Evolutionary conservation across 1,140 invertebrate species (phyloP).

Genomic region (Nasonia vitripennis): DNA sequence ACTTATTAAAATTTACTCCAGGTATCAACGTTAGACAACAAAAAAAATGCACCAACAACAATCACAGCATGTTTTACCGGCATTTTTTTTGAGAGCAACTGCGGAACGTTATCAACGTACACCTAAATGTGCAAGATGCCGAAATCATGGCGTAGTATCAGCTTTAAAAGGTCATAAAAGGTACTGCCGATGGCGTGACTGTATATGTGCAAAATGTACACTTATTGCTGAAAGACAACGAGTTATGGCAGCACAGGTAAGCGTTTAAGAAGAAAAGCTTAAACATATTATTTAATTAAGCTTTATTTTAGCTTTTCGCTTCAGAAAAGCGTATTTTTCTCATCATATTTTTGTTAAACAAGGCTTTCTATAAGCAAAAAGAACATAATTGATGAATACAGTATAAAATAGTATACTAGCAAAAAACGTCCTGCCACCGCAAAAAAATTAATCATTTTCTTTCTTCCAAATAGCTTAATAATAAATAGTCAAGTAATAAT

Average conservation of each 20-base stretch:
- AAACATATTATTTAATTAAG: too few species aligned
- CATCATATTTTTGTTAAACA: too few species aligned
- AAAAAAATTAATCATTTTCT: too few species aligned
- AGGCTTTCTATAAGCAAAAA: too few species aligned
- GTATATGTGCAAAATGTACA: slow-evolving; percentile 97
- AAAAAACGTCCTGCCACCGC: too few species aligned
- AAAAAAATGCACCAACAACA: slow-evolving; percentile 80
- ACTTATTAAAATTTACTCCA: slow-evolving; percentile 70
- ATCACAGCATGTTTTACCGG: slow-evolving; percentile 84
- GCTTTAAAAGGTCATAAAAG: slow-evolving; percentile 98
- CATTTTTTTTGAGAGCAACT: slow-evolving; percentile 88
- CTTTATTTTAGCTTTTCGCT: too few species aligned
- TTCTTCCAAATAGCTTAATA: too few species aligned
- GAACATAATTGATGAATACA: too few species aligned
- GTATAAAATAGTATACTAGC: too few species aligned
- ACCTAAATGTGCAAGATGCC: slow-evolving; percentile 98
- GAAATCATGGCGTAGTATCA: slow-evolving; percentile 98
- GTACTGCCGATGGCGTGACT: slow-evolving; percentile 97
- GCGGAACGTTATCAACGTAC: slow-evolving; percentile 96
- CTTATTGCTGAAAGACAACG: slow-evolving; percentile 98
- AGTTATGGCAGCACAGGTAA: slow-evolving; percentile 97
- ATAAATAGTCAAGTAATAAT: too few species aligned
- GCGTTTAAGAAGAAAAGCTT: slow-evolving; percentile 44
- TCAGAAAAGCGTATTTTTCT: too few species aligned
- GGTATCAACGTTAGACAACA: slow-evolving; percentile 83